Evolutionary conservation across 2,888 invertebrate genomes (phyloP).

Genomic region (Himalopsyche tibetana): DNA sequence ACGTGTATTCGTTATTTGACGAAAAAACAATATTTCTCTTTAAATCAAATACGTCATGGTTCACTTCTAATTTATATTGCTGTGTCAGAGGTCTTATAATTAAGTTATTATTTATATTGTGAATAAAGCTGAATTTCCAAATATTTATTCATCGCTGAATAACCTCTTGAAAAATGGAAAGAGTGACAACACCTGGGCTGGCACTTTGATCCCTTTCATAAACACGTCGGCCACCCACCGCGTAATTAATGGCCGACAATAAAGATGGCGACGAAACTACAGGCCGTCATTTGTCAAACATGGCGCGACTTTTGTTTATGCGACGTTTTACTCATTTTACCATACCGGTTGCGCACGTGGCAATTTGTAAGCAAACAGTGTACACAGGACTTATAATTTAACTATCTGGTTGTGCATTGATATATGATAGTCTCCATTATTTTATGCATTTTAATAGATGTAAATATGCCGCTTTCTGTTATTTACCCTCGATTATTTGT

Average conservation of each 20-base stretch:
- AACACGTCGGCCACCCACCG: constrained; percentile 54
- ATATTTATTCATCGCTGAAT: constrained; percentile 14
- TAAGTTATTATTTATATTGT: constrained; percentile 2
- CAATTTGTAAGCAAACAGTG: constrained; percentile 36
- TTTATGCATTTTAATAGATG: too few species aligned
- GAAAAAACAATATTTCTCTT: too few species aligned
- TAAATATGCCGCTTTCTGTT: too few species aligned
- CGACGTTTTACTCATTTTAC: constrained; percentile 46
- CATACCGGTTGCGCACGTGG: constrained; percentile 40
- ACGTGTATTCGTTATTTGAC: too few species aligned
- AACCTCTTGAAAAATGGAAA: constrained; percentile 28
- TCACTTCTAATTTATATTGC: not conserved
- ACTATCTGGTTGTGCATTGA: not conserved
- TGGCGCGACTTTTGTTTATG: constrained; percentile 55
- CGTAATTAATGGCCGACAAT: constrained; percentile 51
- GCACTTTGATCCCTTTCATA: constrained; percentile 50
- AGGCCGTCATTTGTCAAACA: constrained; percentile 56
- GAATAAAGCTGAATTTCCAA: not conserved
- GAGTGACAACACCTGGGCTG: constrained; percentile 44
- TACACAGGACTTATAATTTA: not conserved
- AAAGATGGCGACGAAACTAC: constrained; percentile 53
- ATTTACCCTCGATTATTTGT: too few species aligned
- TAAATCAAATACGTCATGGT: not conserved
- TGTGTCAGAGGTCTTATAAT: not conserved
- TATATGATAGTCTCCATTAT: too few species aligned